phyloP scores from a whole-genome alignment of 1,140 invertebrate species.

The Littorina saxatilis region DNA sequence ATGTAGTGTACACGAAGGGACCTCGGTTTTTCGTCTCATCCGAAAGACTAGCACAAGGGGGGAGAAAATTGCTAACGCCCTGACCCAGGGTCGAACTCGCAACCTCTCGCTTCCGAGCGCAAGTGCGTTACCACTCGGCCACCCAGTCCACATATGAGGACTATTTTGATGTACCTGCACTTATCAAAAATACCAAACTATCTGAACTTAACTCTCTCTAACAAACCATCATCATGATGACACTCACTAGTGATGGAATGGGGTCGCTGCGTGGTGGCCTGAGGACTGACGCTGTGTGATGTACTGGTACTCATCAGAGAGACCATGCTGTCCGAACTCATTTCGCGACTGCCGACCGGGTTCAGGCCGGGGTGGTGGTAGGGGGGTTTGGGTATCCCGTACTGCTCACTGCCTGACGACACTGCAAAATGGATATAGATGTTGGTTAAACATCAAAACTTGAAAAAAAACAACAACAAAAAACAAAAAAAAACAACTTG shows the following conservation, averaged over 20 bases:
- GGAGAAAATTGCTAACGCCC: too few relatives aligned
- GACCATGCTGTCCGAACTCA: conserved; percentile 85
- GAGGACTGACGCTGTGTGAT: conserved; percentile 82
- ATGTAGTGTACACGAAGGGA: too few relatives aligned
- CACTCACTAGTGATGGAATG: conserved; percentile 87
- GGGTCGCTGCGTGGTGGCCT: conserved; percentile 80
- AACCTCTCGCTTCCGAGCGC: too few relatives aligned
- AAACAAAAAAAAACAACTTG: neutral
- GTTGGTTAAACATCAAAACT: too few relatives aligned
- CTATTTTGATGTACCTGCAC: conserved; percentile 76
- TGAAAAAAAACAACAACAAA: conserved; percentile 17
- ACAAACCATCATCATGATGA: neutral
- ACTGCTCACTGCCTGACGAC: conserved; percentile 77
- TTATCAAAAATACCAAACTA: conserved; percentile 87
- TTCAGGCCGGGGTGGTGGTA: conserved; percentile 51
- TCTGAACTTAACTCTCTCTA: conserved; percentile 80
- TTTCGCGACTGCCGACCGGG: conserved; percentile 36
- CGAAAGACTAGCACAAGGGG: too few relatives aligned
- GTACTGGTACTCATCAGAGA: conserved; percentile 81
- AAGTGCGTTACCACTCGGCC: too few relatives aligned
- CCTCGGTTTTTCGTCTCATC: too few relatives aligned
- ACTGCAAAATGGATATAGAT: conserved; percentile 69
- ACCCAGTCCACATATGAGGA: too few relatives aligned
- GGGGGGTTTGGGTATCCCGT: conserved; percentile 72
- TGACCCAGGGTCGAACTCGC: too few relatives aligned